Evolutionary conservation across 2,888 invertebrate species (phyloP).

Genomic region (Mythimna albipuncta): DNA sequence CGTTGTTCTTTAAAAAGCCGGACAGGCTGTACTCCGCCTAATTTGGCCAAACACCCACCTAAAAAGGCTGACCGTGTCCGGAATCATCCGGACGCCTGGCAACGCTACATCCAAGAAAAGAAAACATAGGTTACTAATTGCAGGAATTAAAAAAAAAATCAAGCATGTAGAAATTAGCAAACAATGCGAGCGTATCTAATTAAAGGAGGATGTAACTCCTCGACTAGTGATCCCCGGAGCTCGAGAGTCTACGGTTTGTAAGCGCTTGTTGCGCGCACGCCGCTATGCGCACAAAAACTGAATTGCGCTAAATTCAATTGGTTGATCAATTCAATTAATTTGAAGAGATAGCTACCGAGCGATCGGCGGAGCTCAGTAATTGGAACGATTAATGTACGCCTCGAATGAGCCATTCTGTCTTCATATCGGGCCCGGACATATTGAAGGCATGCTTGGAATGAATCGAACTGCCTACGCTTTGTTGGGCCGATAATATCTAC

Average conservation of each 20-base stretch:
- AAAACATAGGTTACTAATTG: constrained; percentile 28
- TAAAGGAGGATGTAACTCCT: constrained; percentile 39
- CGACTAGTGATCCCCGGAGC: constrained; percentile 43
- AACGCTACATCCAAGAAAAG: constrained; percentile 1
- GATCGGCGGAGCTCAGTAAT: constrained; percentile 79
- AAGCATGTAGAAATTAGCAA: constrained; percentile 57
- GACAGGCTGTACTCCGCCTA: too few relatives aligned
- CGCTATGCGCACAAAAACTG: constrained; percentile 77
- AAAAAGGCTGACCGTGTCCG: too few relatives aligned
- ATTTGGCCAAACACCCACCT: too few relatives aligned
- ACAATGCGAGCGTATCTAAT: constrained; percentile 57
- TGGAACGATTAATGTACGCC: constrained; percentile 84
- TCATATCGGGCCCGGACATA: constrained; percentile 78
- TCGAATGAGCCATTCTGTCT: constrained; percentile 79
- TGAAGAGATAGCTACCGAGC: constrained; percentile 80
- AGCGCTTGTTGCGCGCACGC: constrained; percentile 56
- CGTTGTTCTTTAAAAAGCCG: too few relatives aligned
- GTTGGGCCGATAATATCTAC: constrained; percentile 75
- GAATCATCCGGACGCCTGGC: too few relatives aligned
- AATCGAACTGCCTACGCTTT: constrained; percentile 75
- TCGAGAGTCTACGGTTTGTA: constrained; percentile 51
- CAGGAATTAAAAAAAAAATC: constrained; percentile 27
- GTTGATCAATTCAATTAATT: constrained; percentile 89
- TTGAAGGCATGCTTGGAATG: constrained; percentile 80
- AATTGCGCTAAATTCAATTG: constrained; percentile 85